Evolutionary conservation across 2,888 invertebrate genomes (phyloP).

Genomic region (Tanypteryx hageni): DNA sequence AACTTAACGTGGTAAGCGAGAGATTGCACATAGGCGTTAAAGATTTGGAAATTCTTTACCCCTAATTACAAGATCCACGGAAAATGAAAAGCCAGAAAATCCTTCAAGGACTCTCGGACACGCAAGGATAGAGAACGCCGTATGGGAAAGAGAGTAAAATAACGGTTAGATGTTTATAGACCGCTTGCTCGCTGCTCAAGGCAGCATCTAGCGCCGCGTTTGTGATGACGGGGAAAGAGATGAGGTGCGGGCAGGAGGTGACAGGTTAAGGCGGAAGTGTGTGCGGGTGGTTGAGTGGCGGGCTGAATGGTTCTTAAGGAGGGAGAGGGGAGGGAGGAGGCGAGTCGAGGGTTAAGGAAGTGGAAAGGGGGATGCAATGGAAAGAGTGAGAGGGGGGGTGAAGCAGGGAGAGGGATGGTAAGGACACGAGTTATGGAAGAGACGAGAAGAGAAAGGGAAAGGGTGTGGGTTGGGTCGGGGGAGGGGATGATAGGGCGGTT

Average conservation of each 20-base stretch:
- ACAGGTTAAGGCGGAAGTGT: conserved; percentile 24
- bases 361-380: neutral
- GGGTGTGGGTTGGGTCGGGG: neutral
- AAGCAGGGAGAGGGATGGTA: neutral
- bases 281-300: conserved; percentile 31
- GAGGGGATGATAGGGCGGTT: conserved; percentile 15
- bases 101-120: neutral
- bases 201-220: neutral
- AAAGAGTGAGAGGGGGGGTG: neutral
- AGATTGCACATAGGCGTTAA: too few relatives aligned
- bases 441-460: neutral
- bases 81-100: neutral
- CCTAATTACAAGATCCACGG: too few relatives aligned
- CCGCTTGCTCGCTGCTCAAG: neutral
- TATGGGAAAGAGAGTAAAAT: neutral
- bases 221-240: conserved; percentile 8
- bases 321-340: too few relatives aligned
- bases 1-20: too few relatives aligned
- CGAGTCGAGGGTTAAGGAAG: neutral
- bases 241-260: conserved; percentile 32
- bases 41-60: too few relatives aligned
- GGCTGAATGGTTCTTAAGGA: conserved; percentile 4
- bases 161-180: conserved; percentile 6
- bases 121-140: neutral
- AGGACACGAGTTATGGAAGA: too few relatives aligned